Evolutionary conservation across 2,888 invertebrate genomes (phyloP).

Genomic region (Gari tellinella): DNA sequence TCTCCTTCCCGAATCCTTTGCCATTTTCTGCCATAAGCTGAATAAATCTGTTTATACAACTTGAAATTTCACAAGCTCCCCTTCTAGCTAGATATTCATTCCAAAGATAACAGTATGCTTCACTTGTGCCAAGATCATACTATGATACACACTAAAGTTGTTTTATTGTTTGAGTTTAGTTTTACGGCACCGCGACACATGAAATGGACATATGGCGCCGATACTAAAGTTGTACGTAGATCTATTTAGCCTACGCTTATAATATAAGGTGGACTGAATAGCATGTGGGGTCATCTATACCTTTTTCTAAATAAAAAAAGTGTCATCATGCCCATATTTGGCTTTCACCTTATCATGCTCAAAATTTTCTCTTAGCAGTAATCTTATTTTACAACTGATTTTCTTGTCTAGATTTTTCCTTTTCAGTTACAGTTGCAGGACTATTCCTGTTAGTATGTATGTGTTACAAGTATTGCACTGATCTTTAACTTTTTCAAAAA

Average conservation of each 20-base stretch:
- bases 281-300: constrained; percentile 40
- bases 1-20: background rate
- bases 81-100: constrained; percentile 39
- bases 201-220: no score
- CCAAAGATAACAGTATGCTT: constrained; percentile 39
- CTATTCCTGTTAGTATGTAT: constrained; percentile 14
- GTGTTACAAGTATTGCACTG: constrained; percentile 11
- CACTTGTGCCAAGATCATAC: constrained; percentile 29
- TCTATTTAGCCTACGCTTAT: constrained; percentile 29
- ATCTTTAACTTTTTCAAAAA: constrained; percentile 27
- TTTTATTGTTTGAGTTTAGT: no score
- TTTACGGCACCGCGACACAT: no score
- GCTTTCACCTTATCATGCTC: constrained; percentile 28
- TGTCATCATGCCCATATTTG: background rate
- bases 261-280: constrained; percentile 43
- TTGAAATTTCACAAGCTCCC: constrained; percentile 44
- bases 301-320: constrained; percentile 40
- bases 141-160: no score
- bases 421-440: background rate
- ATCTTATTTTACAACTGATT: constrained; percentile 28
- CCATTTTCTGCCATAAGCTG: constrained; percentile 19
- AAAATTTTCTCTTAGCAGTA: constrained; percentile 27
- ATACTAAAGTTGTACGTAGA: constrained; percentile 44
- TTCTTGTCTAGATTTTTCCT: constrained; percentile 8
- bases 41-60: constrained; percentile 37